Conservation (phyloP, 2,113 vertebrate species). For the Callorhinus ursinus region DNA sequence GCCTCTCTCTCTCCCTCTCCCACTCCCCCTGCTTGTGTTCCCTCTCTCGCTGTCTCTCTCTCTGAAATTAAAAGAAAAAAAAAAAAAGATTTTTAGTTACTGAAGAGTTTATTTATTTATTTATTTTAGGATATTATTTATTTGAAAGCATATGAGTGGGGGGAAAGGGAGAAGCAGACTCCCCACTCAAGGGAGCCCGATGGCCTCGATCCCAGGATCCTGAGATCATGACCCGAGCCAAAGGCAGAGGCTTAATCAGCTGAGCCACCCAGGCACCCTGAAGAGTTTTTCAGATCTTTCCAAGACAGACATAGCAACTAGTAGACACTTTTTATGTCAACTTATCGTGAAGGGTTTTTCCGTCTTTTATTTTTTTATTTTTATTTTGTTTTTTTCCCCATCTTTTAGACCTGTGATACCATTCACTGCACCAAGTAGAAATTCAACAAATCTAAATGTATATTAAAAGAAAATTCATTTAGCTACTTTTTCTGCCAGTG, state of each 20-base stretch:
- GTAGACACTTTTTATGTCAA: not conserved
- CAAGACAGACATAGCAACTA: not conserved
- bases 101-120: not conserved
- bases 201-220: too few relatives aligned
- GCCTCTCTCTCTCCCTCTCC: too few relatives aligned
- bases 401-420: not conserved
- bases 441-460: conserved; percentile 18
- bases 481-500: conserved; percentile 12
- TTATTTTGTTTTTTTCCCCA: not conserved
- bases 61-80: too few relatives aligned
- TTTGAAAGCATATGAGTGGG: not conserved
- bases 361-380: not conserved
- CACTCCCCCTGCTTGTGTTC: too few relatives aligned
- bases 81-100: not conserved
- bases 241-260: not conserved
- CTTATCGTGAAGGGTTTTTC: not conserved
- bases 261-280: not conserved
- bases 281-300: conserved; percentile 30
- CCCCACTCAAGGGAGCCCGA: not conserved
- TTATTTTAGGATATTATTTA: not conserved
- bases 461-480: not conserved
- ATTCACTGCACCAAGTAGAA: not conserved
- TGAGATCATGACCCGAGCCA: not conserved
- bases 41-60: too few relatives aligned
- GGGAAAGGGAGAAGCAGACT: not conserved